Evolutionary conservation across 2,113 vertebrate genomes (phyloP).

Genomic region (Anarrhichthys ocellatus): DNA sequence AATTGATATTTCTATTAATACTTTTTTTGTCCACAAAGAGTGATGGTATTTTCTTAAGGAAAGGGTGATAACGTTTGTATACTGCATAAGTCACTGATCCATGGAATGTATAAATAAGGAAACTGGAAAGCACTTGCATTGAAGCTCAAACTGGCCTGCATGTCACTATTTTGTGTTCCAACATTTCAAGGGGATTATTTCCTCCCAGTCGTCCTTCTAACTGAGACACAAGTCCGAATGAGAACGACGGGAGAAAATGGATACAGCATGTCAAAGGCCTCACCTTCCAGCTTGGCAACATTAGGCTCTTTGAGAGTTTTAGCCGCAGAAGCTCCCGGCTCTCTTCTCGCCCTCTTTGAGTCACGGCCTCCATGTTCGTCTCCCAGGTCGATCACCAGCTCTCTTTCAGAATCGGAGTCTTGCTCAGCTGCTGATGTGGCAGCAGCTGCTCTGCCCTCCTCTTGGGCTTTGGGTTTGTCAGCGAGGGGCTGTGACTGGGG

Average conservation of each 20-base stretch:
- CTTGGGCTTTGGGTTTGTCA: conserved; percentile 89
- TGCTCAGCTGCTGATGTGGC: conserved; percentile 80
- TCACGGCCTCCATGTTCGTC: conserved; percentile 92
- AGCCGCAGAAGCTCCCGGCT: conserved; percentile 66
- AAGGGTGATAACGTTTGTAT: neutral
- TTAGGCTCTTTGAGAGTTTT: conserved; percentile 85
- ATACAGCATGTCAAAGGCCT: conserved; percentile 1
- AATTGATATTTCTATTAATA: neutral
- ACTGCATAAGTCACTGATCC: neutral
- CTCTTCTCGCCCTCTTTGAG: conserved; percentile 90
- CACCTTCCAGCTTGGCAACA: conserved; percentile 89
- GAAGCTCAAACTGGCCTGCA: neutral
- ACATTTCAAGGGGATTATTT: neutral
- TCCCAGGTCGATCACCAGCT: conserved; percentile 97
- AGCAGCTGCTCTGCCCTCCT: conserved; percentile 86
- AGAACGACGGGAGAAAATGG: neutral
- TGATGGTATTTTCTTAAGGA: neutral
- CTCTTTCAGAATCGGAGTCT: conserved; percentile 96
- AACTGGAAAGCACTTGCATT: neutral
- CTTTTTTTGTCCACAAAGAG: neutral
- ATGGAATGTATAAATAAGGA: neutral
- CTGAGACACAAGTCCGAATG: neutral
- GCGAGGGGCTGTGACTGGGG: conserved; percentile 80
- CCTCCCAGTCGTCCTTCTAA: neutral
- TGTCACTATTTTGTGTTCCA: neutral